A percentile compares a stretch with the other conserved stretches of the same genome.
phyloP scores from a whole-genome alignment of 1,140 invertebrate species.

The Cyclina sinensis region DNA sequence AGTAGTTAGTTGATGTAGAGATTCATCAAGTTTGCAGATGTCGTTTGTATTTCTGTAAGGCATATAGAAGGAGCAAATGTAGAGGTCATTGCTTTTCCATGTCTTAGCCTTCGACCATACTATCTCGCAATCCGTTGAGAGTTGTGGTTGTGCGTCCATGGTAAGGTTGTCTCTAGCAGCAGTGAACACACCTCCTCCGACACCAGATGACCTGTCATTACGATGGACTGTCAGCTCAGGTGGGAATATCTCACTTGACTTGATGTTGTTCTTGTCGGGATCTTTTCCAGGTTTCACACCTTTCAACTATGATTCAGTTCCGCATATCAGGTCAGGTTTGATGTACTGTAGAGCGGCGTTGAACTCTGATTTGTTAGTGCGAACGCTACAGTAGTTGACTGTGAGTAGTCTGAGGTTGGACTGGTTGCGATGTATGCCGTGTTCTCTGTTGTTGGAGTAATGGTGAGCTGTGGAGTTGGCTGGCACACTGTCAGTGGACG shows the following conservation, averaged over 20 bases:
- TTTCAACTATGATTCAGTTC: constrained; percentile 37
- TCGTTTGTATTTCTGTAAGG: constrained; percentile 9
- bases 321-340: constrained; percentile 36
- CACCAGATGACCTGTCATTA: constrained; percentile 23
- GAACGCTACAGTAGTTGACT: constrained; percentile 36
- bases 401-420: constrained; percentile 27
- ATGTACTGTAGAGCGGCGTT: constrained; percentile 22
- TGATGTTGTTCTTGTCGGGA: constrained; percentile 45
- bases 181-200: constrained; percentile 44
- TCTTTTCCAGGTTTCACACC: constrained; percentile 56
- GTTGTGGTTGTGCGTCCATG: constrained; percentile 23
- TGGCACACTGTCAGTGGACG: no score
- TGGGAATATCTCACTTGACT: constrained; percentile 50
- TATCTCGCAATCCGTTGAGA: constrained; percentile 46
- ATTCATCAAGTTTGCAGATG: constrained; percentile 25
- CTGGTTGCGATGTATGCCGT: background rate
- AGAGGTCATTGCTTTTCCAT: constrained; percentile 9
- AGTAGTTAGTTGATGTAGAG: constrained; percentile 8
- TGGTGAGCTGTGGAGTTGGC: no score
- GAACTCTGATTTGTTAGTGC: constrained; percentile 37
- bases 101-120: constrained; percentile 41
- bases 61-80: constrained; percentile 49
- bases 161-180: background rate
- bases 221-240: constrained; percentile 22
- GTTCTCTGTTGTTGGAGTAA: background rate